Conservation (phyloP, 2,888 invertebrate genomes). For the Galerucella pusilla region DNA sequence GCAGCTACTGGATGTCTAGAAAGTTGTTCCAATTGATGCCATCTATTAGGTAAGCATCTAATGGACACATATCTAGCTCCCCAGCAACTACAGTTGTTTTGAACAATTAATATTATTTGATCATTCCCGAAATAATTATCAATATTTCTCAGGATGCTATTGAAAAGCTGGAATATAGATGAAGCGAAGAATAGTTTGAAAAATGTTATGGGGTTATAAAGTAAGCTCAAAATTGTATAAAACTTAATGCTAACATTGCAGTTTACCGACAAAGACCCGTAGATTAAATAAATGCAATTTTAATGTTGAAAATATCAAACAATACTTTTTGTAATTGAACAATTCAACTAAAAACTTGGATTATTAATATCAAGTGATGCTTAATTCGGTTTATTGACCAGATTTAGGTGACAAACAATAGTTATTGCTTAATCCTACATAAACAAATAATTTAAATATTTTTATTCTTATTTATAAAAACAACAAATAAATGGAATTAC, state of each 20-base stretch:
- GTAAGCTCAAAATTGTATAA: background rate
- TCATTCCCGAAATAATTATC: too few relatives aligned
- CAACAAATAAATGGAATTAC: background rate
- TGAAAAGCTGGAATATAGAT: too few relatives aligned
- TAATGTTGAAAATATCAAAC: background rate
- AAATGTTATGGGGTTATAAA: background rate
- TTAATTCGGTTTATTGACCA: background rate
- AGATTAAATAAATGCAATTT: constrained; percentile 5
- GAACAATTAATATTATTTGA: too few relatives aligned
- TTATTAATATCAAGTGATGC: background rate
- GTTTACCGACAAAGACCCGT: background rate
- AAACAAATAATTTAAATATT: background rate
- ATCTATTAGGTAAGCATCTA: too few relatives aligned
- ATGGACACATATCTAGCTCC: too few relatives aligned
- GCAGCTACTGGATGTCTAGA: background rate
- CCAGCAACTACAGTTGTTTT: too few relatives aligned
- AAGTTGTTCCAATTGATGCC: background rate
- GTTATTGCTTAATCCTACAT: background rate
- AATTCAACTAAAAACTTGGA: background rate
- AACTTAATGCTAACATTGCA: background rate
- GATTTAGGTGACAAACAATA: background rate
- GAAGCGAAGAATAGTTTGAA: too few relatives aligned
- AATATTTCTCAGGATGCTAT: too few relatives aligned
- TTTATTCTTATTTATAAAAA: constrained; percentile 8
- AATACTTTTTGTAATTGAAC: background rate